Evolutionary conservation across 2,797 vertebrate genomes (phyloP).

Genomic region (Uromys caudimaculatus): DNA sequence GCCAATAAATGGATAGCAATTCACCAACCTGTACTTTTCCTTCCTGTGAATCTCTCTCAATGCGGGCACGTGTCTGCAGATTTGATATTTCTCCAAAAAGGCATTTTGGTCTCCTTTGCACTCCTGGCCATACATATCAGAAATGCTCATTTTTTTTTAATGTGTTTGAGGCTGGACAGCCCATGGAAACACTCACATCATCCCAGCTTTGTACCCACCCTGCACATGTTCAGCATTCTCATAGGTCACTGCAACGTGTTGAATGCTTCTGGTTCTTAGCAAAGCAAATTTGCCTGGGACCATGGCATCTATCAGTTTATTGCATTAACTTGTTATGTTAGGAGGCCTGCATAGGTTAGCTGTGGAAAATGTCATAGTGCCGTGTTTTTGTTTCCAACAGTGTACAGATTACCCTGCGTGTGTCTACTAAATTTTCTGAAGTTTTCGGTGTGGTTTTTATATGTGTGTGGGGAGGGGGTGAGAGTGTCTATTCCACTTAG

Average conservation of each 20-base stretch:
- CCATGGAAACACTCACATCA: constrained; percentile 2
- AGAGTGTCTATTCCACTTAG: background rate
- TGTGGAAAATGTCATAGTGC: background rate
- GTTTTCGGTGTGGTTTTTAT: background rate
- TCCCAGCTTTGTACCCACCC: background rate
- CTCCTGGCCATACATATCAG: background rate
- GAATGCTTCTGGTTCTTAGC: constrained; percentile 16
- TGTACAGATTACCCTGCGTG: background rate
- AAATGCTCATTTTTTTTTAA: constrained; percentile 7
- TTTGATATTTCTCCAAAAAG: background rate
- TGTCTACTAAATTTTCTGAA: constrained; percentile 35
- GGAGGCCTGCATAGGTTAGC: background rate
- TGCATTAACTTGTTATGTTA: background rate
- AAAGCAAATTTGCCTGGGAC: background rate
- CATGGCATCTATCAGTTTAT: background rate
- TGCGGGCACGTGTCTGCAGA: background rate
- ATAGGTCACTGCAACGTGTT: background rate
- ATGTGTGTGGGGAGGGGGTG: accelerated
- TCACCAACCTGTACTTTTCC: background rate
- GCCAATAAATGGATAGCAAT: background rate
- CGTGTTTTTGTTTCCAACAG: background rate
- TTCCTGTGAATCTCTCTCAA: background rate
- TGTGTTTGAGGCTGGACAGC: background rate
- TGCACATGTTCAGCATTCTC: background rate
- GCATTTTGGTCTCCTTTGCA: background rate